Conservation (phyloP, 2,797 vertebrate species). For the Galago senegalensis region DNA sequence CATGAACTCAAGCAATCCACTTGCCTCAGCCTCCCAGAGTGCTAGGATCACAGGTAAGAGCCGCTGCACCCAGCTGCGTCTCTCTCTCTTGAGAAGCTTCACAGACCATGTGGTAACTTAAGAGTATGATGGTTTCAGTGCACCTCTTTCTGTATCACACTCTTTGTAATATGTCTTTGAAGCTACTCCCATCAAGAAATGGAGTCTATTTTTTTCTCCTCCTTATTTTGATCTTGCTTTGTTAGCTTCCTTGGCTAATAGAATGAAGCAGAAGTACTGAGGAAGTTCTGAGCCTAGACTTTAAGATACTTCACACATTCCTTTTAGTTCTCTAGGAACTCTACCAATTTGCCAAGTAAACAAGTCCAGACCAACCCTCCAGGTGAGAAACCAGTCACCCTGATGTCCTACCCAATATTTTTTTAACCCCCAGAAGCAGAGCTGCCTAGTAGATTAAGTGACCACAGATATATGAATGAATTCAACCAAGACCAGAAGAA, state of each 20-base stretch:
- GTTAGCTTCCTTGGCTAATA: neutral
- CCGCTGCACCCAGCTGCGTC: no score
- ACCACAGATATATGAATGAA: neutral
- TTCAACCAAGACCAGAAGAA: neutral
- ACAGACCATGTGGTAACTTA: neutral
- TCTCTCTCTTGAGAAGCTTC: neutral
- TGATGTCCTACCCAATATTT: neutral
- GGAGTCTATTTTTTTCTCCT: neutral
- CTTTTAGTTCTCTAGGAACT: neutral
- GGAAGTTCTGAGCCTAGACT: neutral
- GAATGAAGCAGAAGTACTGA: neutral
- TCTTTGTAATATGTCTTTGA: neutral
- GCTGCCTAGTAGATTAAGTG: neutral
- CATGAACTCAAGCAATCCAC: no score
- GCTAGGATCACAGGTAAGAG: no score
- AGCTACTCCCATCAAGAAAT: neutral
- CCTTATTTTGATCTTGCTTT: neutral
- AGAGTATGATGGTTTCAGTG: neutral
- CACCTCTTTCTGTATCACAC: neutral
- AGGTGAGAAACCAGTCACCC: neutral
- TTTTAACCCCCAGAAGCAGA: neutral
- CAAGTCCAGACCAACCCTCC: neutral
- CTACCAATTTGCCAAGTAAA: slow-evolving; percentile 11
- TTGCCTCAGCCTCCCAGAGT: no score
- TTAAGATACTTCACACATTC: neutral